These are phyloP conservation scores for Hydrozoanthus tunicans DNA, from an alignment of 64 coral and sea anemone species.

Conservation along the genomic window DNA sequence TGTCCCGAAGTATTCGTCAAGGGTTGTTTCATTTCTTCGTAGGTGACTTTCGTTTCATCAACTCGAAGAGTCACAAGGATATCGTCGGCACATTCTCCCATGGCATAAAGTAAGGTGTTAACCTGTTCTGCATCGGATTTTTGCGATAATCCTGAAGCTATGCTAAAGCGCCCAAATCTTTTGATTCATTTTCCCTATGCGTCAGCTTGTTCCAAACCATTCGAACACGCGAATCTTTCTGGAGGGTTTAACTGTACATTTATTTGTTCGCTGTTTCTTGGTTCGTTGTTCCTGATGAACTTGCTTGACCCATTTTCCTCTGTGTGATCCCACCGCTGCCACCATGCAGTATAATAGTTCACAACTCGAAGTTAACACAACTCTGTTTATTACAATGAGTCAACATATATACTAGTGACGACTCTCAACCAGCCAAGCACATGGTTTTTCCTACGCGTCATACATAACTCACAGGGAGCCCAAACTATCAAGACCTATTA, in stretches of 20 bases:
- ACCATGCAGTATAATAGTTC: conserved; percentile 4
- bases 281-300: conserved; percentile 7
- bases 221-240: conserved; percentile 4
- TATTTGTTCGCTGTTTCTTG: background rate
- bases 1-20: conserved; percentile 63
- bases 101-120: conserved; percentile 48
- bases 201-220: conserved; percentile 41
- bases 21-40: conserved; percentile 56
- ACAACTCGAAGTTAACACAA: too few species aligned
- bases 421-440: too few species aligned
- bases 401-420: too few species aligned
- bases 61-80: conserved; percentile 56
- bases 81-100: conserved; percentile 58
- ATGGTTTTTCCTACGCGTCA: too few species aligned
- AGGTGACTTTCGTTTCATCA: conserved; percentile 50
- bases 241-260: background rate
- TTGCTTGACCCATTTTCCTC: background rate
- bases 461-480: too few species aligned
- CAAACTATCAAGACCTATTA: too few species aligned
- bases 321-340: conserved; percentile 19
- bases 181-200: conserved; percentile 29
- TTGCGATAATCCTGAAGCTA: conserved; percentile 28
- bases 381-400: too few species aligned
- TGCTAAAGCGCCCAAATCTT: conserved; percentile 29
- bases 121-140: conserved; percentile 54